A percentile compares a stretch with the other conserved stretches of the same genome.
These are phyloP conservation scores for Eulemur macaco DNA, from an alignment of 2,113 vertebrate genomes.

Conservation along the genomic window DNA sequence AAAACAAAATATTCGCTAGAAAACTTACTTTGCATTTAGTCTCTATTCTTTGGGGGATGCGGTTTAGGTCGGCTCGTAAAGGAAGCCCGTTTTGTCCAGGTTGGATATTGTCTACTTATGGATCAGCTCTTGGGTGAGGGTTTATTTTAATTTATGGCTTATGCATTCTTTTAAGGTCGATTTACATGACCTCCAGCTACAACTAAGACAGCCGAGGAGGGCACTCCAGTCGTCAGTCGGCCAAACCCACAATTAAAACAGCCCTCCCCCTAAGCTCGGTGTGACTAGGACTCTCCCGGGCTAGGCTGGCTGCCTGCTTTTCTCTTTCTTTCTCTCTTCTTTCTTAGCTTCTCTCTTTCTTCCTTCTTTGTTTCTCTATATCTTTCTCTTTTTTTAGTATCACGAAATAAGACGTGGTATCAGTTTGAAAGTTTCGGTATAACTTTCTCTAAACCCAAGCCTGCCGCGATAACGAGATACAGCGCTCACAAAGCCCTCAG, in stretches of 20 bases:
- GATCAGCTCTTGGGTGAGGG: constrained; percentile 89
- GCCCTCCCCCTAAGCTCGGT: constrained; percentile 80
- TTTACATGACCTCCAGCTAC: constrained; percentile 94
- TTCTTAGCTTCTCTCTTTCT: constrained; percentile 2
- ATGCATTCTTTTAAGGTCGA: constrained; percentile 97
- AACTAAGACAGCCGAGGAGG: constrained; percentile 89
- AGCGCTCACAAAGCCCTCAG: constrained; percentile 64
- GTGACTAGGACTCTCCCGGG: constrained; percentile 78
- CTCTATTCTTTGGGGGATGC: constrained; percentile 83
- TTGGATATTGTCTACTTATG: constrained; percentile 93
- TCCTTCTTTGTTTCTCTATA: constrained; percentile 32
- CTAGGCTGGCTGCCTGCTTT: constrained; percentile 59
- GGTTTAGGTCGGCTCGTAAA: constrained; percentile 83
- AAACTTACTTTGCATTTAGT: constrained; percentile 89
- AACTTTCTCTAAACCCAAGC: constrained; percentile 84
- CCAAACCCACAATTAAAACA: constrained; percentile 84
- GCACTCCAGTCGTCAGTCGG: constrained; percentile 83
- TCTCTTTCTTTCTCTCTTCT: not conserved
- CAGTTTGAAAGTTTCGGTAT: constrained; percentile 86
- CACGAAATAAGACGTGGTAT: constrained; percentile 81
- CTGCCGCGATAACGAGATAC: constrained; percentile 63
- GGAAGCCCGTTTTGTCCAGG: constrained; percentile 90
- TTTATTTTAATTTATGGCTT: constrained; percentile 97
- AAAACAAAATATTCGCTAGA: constrained; percentile 82
- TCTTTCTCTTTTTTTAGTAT: constrained; percentile 36